Evolutionary conservation across 2,888 invertebrate species (phyloP).

Genomic region (Halocaridina rubra): DNA sequence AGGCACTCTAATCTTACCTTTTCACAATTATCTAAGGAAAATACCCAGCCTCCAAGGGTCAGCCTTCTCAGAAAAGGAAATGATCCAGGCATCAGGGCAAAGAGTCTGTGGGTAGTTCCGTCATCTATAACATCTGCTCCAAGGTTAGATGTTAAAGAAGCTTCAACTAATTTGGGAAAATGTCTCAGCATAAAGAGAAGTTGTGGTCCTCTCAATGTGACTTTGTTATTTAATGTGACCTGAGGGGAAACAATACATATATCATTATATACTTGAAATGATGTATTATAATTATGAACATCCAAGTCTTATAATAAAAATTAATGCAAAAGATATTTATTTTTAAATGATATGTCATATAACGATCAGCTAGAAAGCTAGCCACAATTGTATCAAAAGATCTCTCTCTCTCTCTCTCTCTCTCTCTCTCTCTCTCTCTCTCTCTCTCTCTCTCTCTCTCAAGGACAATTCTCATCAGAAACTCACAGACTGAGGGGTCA

Average conservation of each 20-base stretch:
- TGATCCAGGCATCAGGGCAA: conserved; percentile 47
- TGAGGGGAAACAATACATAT: conserved; percentile 9
- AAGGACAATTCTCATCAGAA: too few species aligned
- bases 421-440: too few species aligned
- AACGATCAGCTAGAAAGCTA: too few species aligned
- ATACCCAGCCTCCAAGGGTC: conserved; percentile 58
- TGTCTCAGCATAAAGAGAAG: conserved; percentile 55
- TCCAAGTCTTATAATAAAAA: too few species aligned
- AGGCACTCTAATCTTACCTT: conserved; percentile 32
- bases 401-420: too few species aligned
- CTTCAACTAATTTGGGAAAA: conserved; percentile 58
- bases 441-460: too few species aligned
- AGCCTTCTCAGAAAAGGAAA: conserved; percentile 58
- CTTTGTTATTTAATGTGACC: conserved; percentile 54
- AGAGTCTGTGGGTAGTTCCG: conserved; percentile 47
- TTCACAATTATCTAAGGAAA: conserved; percentile 61
- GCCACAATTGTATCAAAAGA: too few species aligned
- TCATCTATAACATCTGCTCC: conserved; percentile 53
- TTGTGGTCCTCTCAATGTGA: conserved; percentile 56
- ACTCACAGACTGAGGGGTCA: too few species aligned
- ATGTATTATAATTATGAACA: too few species aligned
- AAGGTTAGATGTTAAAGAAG: conserved; percentile 46
- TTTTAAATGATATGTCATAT: too few species aligned
- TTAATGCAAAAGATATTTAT: too few species aligned
- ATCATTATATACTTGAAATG: too few species aligned